These are phyloP conservation scores for Scylla paramamosain DNA, from an alignment of 1,140 invertebrate species.

Conservation along the genomic window DNA sequence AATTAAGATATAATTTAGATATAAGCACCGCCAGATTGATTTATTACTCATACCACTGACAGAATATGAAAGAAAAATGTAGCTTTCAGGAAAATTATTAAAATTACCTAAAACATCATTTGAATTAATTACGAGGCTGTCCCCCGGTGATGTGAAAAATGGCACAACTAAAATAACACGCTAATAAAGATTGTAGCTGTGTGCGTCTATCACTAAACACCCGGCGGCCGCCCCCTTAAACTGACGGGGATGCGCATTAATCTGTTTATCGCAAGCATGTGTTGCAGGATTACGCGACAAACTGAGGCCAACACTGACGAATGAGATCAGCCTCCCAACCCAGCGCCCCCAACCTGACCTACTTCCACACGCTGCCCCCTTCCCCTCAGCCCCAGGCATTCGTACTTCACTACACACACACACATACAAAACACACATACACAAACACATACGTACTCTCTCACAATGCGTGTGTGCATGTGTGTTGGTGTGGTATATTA, in stretches of 20 bases:
- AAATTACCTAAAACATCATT: not conserved
- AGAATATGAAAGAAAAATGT: not conserved
- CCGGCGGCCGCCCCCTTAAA: not conserved
- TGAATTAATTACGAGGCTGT: not conserved
- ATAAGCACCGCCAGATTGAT: not conserved
- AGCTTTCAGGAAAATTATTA: not conserved
- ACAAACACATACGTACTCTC: too few species aligned
- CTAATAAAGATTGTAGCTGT: not conserved
- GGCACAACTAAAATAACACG: not conserved
- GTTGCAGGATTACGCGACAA: not conserved
- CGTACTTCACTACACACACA: too few species aligned
- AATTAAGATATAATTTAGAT: slow-evolving; percentile 1
- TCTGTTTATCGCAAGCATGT: slow-evolving; percentile 12
- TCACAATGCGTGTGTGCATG: too few species aligned
- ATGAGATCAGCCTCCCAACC: not conserved
- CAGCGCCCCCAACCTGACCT: not conserved
- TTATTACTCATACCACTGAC: not conserved
- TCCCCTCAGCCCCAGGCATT: too few species aligned
- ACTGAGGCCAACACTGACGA: slow-evolving; percentile 7
- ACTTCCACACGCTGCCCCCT: too few species aligned
- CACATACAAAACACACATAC: too few species aligned
- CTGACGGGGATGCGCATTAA: not conserved
- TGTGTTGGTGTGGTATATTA: too few species aligned
- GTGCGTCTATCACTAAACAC: not conserved
- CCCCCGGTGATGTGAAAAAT: not conserved